phyloP scores from a whole-genome alignment of 2,888 invertebrate genomes.

The Hirtodrosophila confusa region DNA sequence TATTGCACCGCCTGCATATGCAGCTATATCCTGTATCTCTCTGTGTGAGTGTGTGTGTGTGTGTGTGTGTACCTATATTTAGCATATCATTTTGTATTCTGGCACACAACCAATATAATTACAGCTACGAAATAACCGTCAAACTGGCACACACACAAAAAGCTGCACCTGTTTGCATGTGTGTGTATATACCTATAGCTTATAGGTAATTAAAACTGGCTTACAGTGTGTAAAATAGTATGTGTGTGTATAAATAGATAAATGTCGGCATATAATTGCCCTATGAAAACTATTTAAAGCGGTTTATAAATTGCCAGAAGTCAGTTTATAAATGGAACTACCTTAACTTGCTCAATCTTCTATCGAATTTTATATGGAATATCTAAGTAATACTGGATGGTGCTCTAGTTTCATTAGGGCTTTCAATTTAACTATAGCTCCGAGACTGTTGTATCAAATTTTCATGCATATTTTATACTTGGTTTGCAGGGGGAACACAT shows the following conservation, averaged over 20 bases:
- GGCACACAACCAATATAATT: slow-evolving; percentile 46
- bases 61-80: slow-evolving; percentile 18
- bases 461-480: too few species aligned
- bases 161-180: slow-evolving; percentile 1
- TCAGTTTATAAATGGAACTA: neutral
- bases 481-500: too few species aligned
- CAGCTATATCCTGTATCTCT: neutral
- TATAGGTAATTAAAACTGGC: slow-evolving; percentile 41
- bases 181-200: slow-evolving; percentile 9
- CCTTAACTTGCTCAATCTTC: too few species aligned
- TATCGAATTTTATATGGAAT: too few species aligned
- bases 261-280: slow-evolving; percentile 14
- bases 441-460: too few species aligned
- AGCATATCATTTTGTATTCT: slow-evolving; percentile 29
- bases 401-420: too few species aligned
- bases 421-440: too few species aligned
- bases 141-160: slow-evolving; percentile 26
- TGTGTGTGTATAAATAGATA: slow-evolving; percentile 24
- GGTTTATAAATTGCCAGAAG: neutral
- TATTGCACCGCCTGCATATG: neutral
- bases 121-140: slow-evolving; percentile 39
- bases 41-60: neutral
- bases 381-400: too few species aligned
- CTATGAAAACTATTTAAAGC: neutral
- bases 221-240: slow-evolving; percentile 17